Base-by-base conservation (phyloP, 2,113 vertebrate species). In the Danio rerio region DNA sequence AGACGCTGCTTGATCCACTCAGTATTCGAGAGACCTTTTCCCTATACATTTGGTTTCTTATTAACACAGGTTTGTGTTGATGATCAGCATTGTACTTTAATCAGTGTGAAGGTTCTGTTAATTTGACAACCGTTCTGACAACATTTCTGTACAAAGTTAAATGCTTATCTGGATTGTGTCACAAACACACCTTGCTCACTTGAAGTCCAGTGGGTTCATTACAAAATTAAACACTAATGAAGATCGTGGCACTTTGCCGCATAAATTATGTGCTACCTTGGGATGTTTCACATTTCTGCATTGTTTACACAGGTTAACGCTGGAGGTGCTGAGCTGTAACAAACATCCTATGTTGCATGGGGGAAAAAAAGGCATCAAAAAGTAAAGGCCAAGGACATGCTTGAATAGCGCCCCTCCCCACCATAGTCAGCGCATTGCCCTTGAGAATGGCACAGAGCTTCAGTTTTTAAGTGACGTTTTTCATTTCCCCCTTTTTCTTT, bases 401-500 rank as follows among this genome's bases (percentile, higher is more conserved):
- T 31, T 43, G 50, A 77, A 47, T 56, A 56, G 43, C 10, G 12
- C 59, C 81, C 63, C 62, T 69, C 65, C 81, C 49, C 53, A 50
- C 73, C 53, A 31, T 61, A 10, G 13, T 13, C 45, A 58, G 49
- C 47, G 18, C 78, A 59, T 71, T 61, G 42, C 42, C 78, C 81
- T 80, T 75, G 81, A 76, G 47, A 61, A 77, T 40, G 40, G 0
- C 52, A 49, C 31, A 47, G 0, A 10, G 43, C 50, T 6, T 78
- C 21, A 49, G 73, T 53, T 81, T 59, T 76, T 78, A 40, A 72
- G 5, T 81, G 72, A 66, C 43, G 6, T 45, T 71, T 59, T 66
- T 58, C 75, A 40, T 82, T 82, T 85, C n/a, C 52, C 59, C 59
- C 59, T n/a, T 58, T 59, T 65, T 47, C 50, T 82, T 71, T 82